Percentiles rank a stretch among this genome's conserved stretches.
Conservation (phyloP, 2,113 vertebrate genomes). For the Mionectes macconnelli region DNA sequence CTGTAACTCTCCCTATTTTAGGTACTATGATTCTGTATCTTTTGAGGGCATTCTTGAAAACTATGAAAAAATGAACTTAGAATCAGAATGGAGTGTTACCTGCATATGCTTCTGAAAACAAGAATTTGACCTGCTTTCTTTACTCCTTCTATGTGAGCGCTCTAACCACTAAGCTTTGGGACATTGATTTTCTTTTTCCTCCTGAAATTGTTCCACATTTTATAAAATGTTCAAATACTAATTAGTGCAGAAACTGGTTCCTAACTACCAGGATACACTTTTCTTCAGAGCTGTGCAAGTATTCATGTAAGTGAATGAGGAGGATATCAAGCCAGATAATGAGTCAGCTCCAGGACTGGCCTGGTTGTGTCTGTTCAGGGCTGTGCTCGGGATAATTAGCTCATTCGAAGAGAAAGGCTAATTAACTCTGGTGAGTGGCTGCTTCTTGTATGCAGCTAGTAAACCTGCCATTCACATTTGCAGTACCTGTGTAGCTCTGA, state of each 20-base stretch:
- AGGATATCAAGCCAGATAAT: slow-evolving; percentile 43
- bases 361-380: neutral
- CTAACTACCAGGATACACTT: neutral
- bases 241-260: slow-evolving; percentile 27
- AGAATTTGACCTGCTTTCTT: neutral
- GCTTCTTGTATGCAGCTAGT: neutral
- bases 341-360: slow-evolving; percentile 47
- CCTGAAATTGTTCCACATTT: neutral
- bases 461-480: neutral
- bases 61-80: neutral
- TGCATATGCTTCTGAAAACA: neutral
- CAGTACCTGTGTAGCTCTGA: neutral
- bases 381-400: slow-evolving; percentile 45
- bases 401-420: slow-evolving; percentile 41
- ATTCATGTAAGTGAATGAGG: slow-evolving; percentile 24
- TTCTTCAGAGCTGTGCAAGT: neutral
- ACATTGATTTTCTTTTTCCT: neutral
- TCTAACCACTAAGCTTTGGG: neutral
- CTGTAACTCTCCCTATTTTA: neutral
- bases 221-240: neutral
- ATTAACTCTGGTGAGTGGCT: neutral
- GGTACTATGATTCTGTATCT: neutral
- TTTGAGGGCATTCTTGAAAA: neutral
- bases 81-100: neutral
- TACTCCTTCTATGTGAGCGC: neutral